Conservation (phyloP, 2,888 invertebrate genomes). For the Eupithecia inturbata region DNA sequence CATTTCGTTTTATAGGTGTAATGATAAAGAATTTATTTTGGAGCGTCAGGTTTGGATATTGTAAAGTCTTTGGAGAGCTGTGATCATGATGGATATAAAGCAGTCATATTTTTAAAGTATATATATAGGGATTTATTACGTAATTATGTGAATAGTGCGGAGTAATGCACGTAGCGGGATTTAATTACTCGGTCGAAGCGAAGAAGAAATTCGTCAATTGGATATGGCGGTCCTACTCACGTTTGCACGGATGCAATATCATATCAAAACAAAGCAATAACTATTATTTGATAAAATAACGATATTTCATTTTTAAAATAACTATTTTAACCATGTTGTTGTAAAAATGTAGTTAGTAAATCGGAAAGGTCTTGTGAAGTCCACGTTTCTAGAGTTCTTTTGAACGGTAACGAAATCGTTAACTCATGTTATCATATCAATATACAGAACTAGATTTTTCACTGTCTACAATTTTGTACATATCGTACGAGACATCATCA, state of each 20-base stretch:
- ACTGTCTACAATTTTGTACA: conserved; percentile 58
- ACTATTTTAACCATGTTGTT: conserved; percentile 83
- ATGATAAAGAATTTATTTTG: conserved; percentile 84
- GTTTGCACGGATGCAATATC: conserved; percentile 67
- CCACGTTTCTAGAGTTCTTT: conserved; percentile 81
- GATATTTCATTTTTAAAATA: conserved; percentile 78
- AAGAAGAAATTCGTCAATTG: conserved; percentile 23
- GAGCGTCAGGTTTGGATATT: conserved; percentile 80
- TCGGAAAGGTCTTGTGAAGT: conserved; percentile 79
- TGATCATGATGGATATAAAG: conserved; percentile 83
- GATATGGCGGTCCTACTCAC: conserved; percentile 11
- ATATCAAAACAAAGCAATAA: conserved; percentile 83
- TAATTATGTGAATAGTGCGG: conserved; percentile 73
- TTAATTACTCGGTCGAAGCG: conserved; percentile 12
- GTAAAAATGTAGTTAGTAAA: conserved; percentile 81
- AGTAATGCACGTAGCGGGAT: conserved; percentile 55
- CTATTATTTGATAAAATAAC: conserved; percentile 79
- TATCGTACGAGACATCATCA: conserved; percentile 47
- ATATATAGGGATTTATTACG: conserved; percentile 81
- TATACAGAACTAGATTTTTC: conserved; percentile 65
- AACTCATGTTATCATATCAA: conserved; percentile 74
- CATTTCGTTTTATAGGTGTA: conserved; percentile 84
- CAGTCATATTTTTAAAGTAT: conserved; percentile 84
- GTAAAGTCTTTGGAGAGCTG: conserved; percentile 83
- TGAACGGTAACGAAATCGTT: conserved; percentile 75